A percentile compares a stretch with the other conserved stretches of the same genome.
phyloP scores from a whole-genome alignment of 2,797 vertebrate genomes.

The Gymnopithys bicolor region DNA sequence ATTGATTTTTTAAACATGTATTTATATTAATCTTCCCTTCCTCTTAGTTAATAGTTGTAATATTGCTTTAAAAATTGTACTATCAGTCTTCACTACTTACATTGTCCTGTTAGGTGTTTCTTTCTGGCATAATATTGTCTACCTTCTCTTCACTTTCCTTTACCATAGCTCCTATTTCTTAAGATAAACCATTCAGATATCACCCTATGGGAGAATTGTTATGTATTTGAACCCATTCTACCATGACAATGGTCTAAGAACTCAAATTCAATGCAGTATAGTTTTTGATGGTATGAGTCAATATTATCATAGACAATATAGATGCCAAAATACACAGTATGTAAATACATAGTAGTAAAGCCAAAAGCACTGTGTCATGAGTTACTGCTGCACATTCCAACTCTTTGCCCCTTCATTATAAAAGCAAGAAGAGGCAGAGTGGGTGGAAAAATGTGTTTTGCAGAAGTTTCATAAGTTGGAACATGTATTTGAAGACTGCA shows the following conservation, averaged over 20 bases:
- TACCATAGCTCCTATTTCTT: background rate
- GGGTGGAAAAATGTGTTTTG: background rate
- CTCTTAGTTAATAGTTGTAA: background rate
- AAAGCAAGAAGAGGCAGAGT: background rate
- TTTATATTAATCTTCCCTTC: background rate
- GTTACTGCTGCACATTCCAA: background rate
- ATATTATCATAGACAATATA: background rate
- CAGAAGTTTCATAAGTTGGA: background rate
- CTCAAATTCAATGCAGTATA: background rate
- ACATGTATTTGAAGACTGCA: background rate
- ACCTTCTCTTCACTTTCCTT: background rate
- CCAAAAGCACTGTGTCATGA: background rate
- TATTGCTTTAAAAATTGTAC: background rate
- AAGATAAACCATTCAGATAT: background rate
- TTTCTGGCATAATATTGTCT: background rate
- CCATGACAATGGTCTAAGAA: background rate
- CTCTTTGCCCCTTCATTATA: background rate
- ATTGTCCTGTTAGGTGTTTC: background rate
- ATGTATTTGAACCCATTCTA: background rate
- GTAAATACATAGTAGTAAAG: background rate
- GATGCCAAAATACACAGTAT: background rate
- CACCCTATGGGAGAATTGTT: background rate
- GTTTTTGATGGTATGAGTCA: background rate
- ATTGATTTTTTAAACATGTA: background rate
- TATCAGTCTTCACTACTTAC: background rate